These are phyloP conservation scores for Dorcus hopei DNA, from an alignment of 2,888 invertebrate species.

Conservation along the genomic window DNA sequence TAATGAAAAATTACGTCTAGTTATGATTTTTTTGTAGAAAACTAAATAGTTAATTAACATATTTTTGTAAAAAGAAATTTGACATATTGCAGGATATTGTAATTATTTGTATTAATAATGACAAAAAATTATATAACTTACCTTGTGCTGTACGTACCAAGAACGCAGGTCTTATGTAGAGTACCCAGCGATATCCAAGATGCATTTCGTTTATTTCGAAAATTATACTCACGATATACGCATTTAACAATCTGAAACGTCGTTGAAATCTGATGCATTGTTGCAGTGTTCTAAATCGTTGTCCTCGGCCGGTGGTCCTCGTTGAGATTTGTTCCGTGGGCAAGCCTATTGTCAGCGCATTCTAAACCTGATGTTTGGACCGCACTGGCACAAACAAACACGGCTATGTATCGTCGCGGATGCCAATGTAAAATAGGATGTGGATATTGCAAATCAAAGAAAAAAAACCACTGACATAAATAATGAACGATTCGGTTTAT, in stretches of 20 bases:
- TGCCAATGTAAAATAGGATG: constrained; percentile 10
- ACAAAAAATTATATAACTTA: too few species aligned
- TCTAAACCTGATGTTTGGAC: constrained; percentile 33
- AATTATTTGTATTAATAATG: too few species aligned
- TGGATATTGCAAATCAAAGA: background rate
- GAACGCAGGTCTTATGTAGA: too few species aligned
- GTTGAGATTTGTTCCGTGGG: constrained; percentile 39
- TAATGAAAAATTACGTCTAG: too few species aligned
- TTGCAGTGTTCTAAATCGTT: constrained; percentile 36
- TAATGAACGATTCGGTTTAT: constrained; percentile 52
- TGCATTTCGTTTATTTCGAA: constrained; percentile 11
- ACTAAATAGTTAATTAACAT: too few species aligned
- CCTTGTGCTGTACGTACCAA: too few species aligned
- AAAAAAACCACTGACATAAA: constrained; percentile 28
- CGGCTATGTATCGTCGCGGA: constrained; percentile 1
- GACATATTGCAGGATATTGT: too few species aligned
- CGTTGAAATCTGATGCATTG: constrained; percentile 33
- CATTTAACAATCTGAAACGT: background rate
- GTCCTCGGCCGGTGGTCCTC: constrained; percentile 44
- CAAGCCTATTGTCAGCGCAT: constrained; percentile 42
- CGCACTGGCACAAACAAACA: constrained; percentile 6
- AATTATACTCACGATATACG: constrained; percentile 17
- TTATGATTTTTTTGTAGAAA: too few species aligned
- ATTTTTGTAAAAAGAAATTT: too few species aligned
- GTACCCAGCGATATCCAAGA: too few species aligned